Conservation (phyloP, 37 sponge, comb jelly and placozoan species). For the Beroe forskalii region DNA sequence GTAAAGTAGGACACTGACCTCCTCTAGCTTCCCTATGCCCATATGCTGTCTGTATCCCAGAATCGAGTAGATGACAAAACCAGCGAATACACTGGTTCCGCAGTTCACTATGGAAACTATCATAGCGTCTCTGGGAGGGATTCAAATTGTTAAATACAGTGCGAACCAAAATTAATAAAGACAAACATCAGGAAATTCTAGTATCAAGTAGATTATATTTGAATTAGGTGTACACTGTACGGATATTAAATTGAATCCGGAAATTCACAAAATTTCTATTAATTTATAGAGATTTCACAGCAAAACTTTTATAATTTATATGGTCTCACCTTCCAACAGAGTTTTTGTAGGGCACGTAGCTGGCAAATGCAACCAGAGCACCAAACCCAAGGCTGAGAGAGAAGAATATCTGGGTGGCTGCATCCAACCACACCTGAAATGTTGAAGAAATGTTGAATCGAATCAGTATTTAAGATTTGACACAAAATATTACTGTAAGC, state of each 20-base stretch:
- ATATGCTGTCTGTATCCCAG: constrained; percentile 78
- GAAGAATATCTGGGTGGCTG: constrained; percentile 96
- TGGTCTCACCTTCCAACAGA: constrained; percentile 54
- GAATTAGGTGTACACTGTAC: not conserved
- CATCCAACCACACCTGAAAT: constrained; percentile 89
- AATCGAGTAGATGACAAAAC: constrained; percentile 84
- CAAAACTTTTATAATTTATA: not conserved
- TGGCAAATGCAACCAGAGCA: constrained; percentile 84
- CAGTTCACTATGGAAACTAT: constrained; percentile 84
- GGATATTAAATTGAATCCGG: too few species aligned
- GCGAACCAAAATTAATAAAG: not conserved
- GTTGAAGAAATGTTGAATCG: not conserved
- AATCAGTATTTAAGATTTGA: not conserved
- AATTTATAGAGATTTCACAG: too few species aligned
- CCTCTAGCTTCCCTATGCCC: constrained; percentile 43
- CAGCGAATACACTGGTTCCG: constrained; percentile 83
- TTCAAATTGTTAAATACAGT: too few species aligned
- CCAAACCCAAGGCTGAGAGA: constrained; percentile 88
- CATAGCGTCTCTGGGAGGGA: constrained; percentile 74
- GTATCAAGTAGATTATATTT: not conserved
- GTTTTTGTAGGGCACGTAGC: constrained; percentile 78
- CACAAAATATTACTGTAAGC: not conserved
- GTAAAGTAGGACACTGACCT: too few species aligned
- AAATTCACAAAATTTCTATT: too few species aligned
- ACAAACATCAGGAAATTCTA: not conserved